Conservation (phyloP, 2,113 vertebrate genomes). For the Halichoerus grypus region DNA sequence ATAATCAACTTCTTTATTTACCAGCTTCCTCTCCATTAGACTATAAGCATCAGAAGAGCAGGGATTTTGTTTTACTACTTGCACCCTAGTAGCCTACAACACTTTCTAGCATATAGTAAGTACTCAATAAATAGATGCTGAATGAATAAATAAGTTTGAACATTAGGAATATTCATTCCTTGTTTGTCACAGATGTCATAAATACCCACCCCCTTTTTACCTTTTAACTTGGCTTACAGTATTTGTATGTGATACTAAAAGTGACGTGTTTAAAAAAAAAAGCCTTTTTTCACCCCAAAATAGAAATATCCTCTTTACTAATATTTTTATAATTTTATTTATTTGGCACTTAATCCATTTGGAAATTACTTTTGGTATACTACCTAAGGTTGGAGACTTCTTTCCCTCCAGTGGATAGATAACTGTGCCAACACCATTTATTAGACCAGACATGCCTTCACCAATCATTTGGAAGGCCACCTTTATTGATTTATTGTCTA, state of each 20-base stretch:
- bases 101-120: neutral
- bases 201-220: neutral
- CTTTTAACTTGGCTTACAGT: conserved; percentile 26
- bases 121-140: neutral
- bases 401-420: neutral
- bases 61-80: neutral
- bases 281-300: neutral
- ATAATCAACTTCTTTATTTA: neutral
- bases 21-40: neutral
- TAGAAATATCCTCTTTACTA: neutral
- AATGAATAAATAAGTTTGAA: neutral
- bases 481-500: neutral
- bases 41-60: neutral
- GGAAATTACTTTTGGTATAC: neutral
- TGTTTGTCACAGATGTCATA: neutral
- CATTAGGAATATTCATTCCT: neutral
- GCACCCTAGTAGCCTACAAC: neutral
- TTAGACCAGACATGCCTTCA: neutral
- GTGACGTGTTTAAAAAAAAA: neutral
- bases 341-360: neutral
- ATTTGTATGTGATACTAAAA: conserved; percentile 16
- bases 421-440: neutral
- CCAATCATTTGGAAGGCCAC: neutral
- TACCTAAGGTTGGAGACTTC: neutral
- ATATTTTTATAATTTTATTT: conserved; percentile 14